phyloP scores from a whole-genome alignment of 2,888 invertebrate genomes.

The Periphyllus acericola region DNA sequence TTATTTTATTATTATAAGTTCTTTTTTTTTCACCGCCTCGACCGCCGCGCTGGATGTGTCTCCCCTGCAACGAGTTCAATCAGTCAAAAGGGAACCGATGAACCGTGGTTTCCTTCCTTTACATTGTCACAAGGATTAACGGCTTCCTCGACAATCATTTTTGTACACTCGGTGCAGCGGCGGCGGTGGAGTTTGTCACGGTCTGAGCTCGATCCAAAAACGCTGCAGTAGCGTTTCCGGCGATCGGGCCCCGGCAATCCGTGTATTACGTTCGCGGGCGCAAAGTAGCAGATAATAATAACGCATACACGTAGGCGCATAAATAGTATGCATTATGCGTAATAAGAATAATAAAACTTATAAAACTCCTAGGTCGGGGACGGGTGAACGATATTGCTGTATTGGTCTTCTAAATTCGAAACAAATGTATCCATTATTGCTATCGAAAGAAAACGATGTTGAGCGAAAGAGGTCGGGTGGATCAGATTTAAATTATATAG shows the following conservation, averaged over 20 bases:
- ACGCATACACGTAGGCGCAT: neutral
- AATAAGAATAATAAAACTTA: too few relatives aligned
- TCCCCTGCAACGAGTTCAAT: conserved; percentile 45
- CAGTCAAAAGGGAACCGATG: conserved; percentile 62
- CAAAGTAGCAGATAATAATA: neutral
- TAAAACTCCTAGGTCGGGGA: too few relatives aligned
- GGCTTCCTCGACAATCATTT: conserved; percentile 50
- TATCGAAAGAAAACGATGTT: too few relatives aligned
- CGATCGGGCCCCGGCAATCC: conserved; percentile 7
- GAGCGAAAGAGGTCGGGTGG: too few relatives aligned
- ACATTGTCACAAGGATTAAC: conserved; percentile 61
- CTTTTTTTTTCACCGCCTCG: neutral
- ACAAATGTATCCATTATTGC: too few relatives aligned
- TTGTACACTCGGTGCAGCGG: conserved; percentile 10
- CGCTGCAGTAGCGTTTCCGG: conserved; percentile 43
- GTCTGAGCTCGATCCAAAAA: conserved; percentile 35
- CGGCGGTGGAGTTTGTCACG: conserved; percentile 43
- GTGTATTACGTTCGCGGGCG: too few relatives aligned
- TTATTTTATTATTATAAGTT: neutral
- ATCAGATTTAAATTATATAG: too few relatives aligned
- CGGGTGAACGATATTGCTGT: too few relatives aligned
- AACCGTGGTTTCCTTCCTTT: conserved; percentile 62
- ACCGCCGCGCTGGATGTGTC: neutral
- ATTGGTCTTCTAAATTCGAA: too few relatives aligned
- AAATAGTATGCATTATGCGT: too few relatives aligned